Conservation (phyloP, 2,797 vertebrate species). For the Tinamus major region DNA sequence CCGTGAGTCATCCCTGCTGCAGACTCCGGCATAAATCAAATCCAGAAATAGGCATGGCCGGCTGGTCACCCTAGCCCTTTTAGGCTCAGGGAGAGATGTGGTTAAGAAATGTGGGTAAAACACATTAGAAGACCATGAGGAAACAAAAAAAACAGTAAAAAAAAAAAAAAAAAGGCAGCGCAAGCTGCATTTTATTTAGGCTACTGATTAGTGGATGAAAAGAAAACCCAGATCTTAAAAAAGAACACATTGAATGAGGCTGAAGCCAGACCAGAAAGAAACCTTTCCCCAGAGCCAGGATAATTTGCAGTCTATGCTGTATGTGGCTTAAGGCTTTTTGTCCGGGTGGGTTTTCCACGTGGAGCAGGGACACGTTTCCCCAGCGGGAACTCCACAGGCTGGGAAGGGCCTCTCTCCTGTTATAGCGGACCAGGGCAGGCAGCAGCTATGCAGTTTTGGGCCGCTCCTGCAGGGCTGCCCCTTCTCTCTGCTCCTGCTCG, state of each 20-base stretch:
- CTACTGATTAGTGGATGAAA: slow-evolving; percentile 42
- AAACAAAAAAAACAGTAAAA: neutral
- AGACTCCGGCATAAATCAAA: slow-evolving; percentile 52
- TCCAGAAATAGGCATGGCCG: slow-evolving; percentile 61
- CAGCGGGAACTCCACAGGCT: neutral
- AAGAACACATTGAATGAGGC: neutral
- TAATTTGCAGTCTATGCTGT: neutral
- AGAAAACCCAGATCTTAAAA: neutral
- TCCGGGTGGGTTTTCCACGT: neutral
- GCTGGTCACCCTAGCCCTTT: slow-evolving; percentile 15
- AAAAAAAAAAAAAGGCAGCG: neutral
- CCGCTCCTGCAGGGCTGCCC: neutral
- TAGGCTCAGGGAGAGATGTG: slow-evolving; percentile 22
- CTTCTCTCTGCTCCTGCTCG: rapidly evolving
- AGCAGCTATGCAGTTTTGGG: neutral
- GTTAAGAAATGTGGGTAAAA: slow-evolving; percentile 33
- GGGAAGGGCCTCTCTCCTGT: neutral
- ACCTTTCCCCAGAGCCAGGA: neutral
- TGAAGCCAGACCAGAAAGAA: neutral
- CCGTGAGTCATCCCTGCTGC: neutral
- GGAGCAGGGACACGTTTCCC: neutral
- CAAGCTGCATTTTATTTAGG: slow-evolving; percentile 16
- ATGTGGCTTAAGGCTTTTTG: neutral
- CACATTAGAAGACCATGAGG: neutral
- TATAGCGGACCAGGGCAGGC: neutral